A percentile compares a stretch with the other conserved stretches of the same genome.
phyloP scores from a whole-genome alignment of 2,888 invertebrate genomes.

The Drosophila greeni region DNA sequence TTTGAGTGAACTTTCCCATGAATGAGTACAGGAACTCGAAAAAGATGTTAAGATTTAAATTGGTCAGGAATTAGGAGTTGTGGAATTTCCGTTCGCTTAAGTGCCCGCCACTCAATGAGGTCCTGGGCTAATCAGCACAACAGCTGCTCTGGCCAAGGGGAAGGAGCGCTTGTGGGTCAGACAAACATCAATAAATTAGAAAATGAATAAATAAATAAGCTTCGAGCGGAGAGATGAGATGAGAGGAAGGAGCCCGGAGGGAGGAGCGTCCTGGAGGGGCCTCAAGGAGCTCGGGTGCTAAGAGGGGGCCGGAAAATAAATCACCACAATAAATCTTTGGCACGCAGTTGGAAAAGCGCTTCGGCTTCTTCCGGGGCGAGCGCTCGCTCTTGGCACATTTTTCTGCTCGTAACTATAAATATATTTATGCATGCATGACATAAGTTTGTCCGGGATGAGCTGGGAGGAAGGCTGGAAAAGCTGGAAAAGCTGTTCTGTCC shows the following conservation, averaged over 20 bases:
- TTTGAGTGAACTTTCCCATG: slow-evolving; percentile 2
- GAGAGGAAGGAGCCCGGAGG: slow-evolving; percentile 17
- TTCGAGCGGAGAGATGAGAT: slow-evolving; percentile 38
- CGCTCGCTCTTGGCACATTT: slow-evolving; percentile 48
- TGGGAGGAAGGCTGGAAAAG: slow-evolving; percentile 12
- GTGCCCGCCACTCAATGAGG: slow-evolving; percentile 9
- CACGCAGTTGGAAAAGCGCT: slow-evolving; percentile 56
- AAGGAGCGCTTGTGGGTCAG: slow-evolving; percentile 58
- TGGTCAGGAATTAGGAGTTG: slow-evolving; percentile 11
- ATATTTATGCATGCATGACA: slow-evolving; percentile 73
- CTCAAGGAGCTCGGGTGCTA: background rate
- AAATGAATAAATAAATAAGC: slow-evolving; percentile 75
- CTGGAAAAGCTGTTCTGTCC: too few relatives aligned
- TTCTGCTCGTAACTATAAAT: slow-evolving; percentile 67
- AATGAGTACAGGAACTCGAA: background rate
- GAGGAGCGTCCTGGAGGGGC: background rate
- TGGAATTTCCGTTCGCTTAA: slow-evolving; percentile 15
- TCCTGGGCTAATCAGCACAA: slow-evolving; percentile 37
- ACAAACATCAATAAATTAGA: slow-evolving; percentile 74
- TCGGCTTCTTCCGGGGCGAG: slow-evolving; percentile 22
- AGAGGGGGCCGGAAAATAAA: slow-evolving; percentile 56
- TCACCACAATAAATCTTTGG: slow-evolving; percentile 72
- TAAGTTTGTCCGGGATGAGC: slow-evolving; percentile 67
- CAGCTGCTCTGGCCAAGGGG: slow-evolving; percentile 29
- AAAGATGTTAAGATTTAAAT: slow-evolving; percentile 8